A percentile compares a stretch with the other conserved stretches of the same genome.
These are phyloP conservation scores for Carterocephalus palaemon DNA, from an alignment of 2,888 invertebrate species.

Conservation along the genomic window DNA sequence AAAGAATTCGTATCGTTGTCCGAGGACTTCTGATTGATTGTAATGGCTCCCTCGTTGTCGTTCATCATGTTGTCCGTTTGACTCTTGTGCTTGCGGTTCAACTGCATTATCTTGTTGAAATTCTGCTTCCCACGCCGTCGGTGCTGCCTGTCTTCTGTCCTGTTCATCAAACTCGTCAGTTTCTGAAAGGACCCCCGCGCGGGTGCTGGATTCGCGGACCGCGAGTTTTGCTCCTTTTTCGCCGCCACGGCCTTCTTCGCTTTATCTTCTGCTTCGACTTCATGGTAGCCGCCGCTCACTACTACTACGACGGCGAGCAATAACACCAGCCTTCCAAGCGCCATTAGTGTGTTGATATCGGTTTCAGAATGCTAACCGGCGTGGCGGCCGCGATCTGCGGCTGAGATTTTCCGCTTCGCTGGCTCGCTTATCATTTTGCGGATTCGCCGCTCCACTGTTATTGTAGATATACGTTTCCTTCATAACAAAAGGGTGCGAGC, in stretches of 20 bases:
- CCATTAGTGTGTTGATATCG: conserved; percentile 58
- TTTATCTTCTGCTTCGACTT: conserved; percentile 62
- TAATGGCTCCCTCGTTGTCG: conserved; percentile 60
- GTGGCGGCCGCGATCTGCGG: conserved; percentile 41
- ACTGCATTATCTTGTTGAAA: conserved; percentile 46
- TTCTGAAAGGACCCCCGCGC: conserved; percentile 57
- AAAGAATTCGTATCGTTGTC: conserved; percentile 54
- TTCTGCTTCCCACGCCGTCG: conserved; percentile 45
- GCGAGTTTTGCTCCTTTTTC: conserved; percentile 60
- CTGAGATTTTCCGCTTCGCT: conserved; percentile 32
- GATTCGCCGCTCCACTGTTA: conserved; percentile 34
- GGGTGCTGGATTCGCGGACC: conserved; percentile 54
- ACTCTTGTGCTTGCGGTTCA: conserved; percentile 40
- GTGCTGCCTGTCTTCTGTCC: conserved; percentile 45
- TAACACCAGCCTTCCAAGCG: conserved; percentile 53
- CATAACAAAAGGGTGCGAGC: conserved; percentile 54
- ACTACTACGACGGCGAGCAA: conserved; percentile 52
- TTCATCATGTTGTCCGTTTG: conserved; percentile 56
- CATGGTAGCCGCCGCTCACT: conserved; percentile 53
- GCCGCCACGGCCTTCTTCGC: conserved; percentile 66
- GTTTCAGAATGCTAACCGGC: conserved; percentile 43
- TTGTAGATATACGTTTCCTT: conserved; percentile 39
- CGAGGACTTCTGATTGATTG: conserved; percentile 46
- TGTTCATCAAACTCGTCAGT: conserved; percentile 53
- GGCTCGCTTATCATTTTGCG: conserved; percentile 46